Evolutionary conservation across 2,113 vertebrate species (phyloP).

Genomic region (Apteryx owenii): DNA sequence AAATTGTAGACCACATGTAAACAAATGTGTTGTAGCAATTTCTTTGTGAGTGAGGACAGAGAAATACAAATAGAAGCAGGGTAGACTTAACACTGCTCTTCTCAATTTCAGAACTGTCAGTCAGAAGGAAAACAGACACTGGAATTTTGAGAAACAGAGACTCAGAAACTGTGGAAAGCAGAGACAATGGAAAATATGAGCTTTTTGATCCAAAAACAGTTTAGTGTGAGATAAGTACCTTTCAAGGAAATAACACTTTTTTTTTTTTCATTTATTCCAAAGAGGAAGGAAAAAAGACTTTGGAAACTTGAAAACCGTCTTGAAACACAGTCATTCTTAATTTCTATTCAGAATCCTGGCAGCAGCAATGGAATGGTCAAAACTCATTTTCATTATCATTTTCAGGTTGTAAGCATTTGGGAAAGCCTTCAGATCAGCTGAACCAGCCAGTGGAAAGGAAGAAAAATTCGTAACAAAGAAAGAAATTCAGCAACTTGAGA

Average conservation of each 20-base stretch:
- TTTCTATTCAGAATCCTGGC: not conserved
- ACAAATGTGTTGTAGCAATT: not conserved
- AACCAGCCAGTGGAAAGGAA: not conserved
- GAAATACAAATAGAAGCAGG: not conserved
- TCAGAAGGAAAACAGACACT: not conserved
- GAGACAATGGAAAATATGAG: not conserved
- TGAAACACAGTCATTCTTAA: not conserved
- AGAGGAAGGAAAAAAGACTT: not conserved
- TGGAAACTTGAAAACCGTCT: not conserved
- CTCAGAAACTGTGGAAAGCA: not conserved
- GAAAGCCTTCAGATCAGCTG: not conserved
- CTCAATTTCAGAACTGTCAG: not conserved
- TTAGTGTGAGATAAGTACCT: not conserved
- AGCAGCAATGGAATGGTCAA: not conserved
- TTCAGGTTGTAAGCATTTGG: not conserved
- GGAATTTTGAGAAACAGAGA: not conserved
- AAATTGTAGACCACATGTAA: not conserved
- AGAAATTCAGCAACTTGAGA: not conserved
- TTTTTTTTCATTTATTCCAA: not conserved
- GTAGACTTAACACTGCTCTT: not conserved
- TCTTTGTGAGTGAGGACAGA: not conserved
- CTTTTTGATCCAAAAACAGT: not conserved
- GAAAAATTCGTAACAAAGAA: not conserved
- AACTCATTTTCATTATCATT: not conserved
- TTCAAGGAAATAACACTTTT: not conserved